These are phyloP conservation scores for Poecilia latipinna DNA, from an alignment of 2,113 vertebrate species.

Conservation along the genomic window DNA sequence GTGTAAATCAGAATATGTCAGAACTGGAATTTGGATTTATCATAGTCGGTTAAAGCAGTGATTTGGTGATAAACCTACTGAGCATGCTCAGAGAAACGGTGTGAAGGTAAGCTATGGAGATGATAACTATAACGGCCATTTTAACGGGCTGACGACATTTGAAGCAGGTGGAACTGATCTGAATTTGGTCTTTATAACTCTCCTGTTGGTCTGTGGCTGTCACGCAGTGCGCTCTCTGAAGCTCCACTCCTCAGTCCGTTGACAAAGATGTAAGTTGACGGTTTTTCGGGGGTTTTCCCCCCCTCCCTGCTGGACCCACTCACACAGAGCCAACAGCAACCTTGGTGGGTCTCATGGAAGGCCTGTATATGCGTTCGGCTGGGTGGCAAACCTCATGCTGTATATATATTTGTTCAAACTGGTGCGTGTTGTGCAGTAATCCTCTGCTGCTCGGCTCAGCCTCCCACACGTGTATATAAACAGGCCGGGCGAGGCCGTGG, in stretches of 20 bases:
- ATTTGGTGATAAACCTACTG: no score
- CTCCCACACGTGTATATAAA: constrained; percentile 65
- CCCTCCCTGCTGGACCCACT: background rate
- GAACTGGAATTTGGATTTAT: no score
- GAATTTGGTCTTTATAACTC: background rate
- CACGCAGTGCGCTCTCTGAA: background rate
- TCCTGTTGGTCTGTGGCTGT: background rate
- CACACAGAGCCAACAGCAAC: constrained; percentile 47
- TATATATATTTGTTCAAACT: constrained; percentile 76
- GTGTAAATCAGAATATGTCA: no score
- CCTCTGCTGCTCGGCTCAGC: constrained; percentile 29
- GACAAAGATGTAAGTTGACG: constrained; percentile 54
- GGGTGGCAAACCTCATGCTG: constrained; percentile 76
- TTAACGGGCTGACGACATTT: no score
- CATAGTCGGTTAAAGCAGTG: no score
- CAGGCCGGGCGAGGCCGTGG: constrained; percentile 45
- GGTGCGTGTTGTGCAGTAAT: constrained; percentile 63
- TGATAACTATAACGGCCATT: no score
- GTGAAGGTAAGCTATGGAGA: no score
- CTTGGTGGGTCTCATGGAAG: constrained; percentile 50
- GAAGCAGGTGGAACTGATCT: no score
- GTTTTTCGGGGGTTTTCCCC: background rate
- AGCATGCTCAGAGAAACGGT: no score
- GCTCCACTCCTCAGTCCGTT: background rate
- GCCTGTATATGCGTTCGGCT: constrained; percentile 58